These are phyloP conservation scores for Brachirus orientalis DNA, from an alignment of 2,113 vertebrate genomes.

Conservation along the genomic window DNA sequence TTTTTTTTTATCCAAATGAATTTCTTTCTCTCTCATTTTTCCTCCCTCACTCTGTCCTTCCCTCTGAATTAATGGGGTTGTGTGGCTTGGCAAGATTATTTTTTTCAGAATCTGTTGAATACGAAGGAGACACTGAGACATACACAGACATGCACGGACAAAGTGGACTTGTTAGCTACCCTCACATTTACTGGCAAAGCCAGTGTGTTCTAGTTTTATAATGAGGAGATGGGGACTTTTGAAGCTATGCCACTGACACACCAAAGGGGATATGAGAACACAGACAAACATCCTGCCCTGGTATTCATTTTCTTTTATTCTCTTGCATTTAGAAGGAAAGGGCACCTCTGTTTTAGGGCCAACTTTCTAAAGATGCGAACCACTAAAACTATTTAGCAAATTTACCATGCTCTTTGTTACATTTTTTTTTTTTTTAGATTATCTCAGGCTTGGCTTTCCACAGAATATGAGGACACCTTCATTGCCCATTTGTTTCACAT, in stretches of 20 bases:
- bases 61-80: slow-evolving; percentile 66
- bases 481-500: too few relatives aligned
- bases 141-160: slow-evolving; percentile 56
- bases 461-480: not conserved
- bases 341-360: slow-evolving; percentile 15
- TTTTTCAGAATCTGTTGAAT: slow-evolving; percentile 71
- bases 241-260: slow-evolving; percentile 59
- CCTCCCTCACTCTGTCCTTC: slow-evolving; percentile 20
- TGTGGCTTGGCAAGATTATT: slow-evolving; percentile 71
- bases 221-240: slow-evolving; percentile 71
- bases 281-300: slow-evolving; percentile 14
- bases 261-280: slow-evolving; percentile 34
- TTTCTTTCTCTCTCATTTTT: slow-evolving; percentile 35
- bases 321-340: slow-evolving; percentile 14
- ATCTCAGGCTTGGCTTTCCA: not conserved
- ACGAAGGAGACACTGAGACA: slow-evolving; percentile 55
- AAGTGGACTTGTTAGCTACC: slow-evolving; percentile 74
- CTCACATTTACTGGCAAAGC: slow-evolving; percentile 68
- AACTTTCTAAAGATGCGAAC: slow-evolving; percentile 14
- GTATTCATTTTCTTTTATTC: slow-evolving; percentile 32
- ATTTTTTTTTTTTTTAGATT: not conserved
- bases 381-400: slow-evolving; percentile 14
- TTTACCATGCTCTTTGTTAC: too few relatives aligned
- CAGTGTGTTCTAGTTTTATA: slow-evolving; percentile 77
- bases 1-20: slow-evolving; percentile 36